Conservation (phyloP, 2,888 invertebrate species). For the Panorpa germanica region DNA sequence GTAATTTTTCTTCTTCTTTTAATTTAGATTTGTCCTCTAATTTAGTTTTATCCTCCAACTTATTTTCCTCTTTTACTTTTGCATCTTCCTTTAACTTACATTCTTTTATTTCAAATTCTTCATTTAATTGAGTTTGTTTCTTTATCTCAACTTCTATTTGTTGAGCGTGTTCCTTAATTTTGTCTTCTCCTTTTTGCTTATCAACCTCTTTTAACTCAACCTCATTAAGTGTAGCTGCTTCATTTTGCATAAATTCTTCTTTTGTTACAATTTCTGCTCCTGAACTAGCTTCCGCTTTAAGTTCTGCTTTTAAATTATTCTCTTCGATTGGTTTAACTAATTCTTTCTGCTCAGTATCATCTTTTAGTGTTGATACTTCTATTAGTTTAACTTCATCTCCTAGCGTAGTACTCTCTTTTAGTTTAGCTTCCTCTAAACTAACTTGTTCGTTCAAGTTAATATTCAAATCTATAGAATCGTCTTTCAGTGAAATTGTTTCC, state of each 20-base stretch:
- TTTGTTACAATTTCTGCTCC: not conserved
- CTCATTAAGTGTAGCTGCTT: not conserved
- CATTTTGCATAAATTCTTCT: not conserved
- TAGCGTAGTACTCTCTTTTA: not conserved
- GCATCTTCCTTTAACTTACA: conserved; percentile 1
- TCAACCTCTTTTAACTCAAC: conserved; percentile 13
- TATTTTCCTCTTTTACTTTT: conserved; percentile 1
- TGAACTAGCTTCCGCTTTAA: too few relatives aligned
- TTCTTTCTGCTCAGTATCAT: too few relatives aligned
- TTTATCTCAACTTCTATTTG: conserved; percentile 11
- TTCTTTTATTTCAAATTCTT: conserved; percentile 10
- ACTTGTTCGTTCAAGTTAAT: too few relatives aligned
- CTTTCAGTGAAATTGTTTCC: too few relatives aligned
- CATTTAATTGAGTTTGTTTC: conserved; percentile 11
- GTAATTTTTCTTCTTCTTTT: conserved; percentile 1
- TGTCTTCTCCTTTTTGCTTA: conserved; percentile 12
- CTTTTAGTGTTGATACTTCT: too few relatives aligned
- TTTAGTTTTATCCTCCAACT: conserved; percentile 4
- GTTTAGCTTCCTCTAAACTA: conserved; percentile 8
- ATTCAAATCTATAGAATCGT: too few relatives aligned
- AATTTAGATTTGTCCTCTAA: conserved; percentile 3
- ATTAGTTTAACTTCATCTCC: too few relatives aligned
- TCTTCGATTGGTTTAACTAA: too few relatives aligned
- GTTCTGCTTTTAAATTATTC: too few relatives aligned
- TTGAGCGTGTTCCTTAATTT: conserved; percentile 12